Conservation (phyloP, 2,888 invertebrate species). For the Thereva unica region DNA sequence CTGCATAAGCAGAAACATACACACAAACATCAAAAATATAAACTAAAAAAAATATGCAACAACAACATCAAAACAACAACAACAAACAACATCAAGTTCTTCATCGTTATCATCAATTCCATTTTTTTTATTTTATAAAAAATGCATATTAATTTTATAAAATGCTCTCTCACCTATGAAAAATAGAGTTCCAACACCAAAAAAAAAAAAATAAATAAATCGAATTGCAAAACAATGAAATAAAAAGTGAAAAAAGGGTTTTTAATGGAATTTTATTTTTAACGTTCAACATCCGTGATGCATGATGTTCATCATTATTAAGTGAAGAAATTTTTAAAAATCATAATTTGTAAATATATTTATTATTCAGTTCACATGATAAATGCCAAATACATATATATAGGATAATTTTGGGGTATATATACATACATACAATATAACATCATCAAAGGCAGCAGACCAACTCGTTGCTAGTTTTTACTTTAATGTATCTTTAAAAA, state of each 20-base stretch:
- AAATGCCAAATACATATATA: conserved; percentile 22
- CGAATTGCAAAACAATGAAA: conserved; percentile 22
- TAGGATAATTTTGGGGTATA: conserved; percentile 37
- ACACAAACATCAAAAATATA: conserved; percentile 16
- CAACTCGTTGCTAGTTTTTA: conserved; percentile 39
- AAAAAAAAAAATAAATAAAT: neutral
- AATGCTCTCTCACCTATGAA: conserved; percentile 35
- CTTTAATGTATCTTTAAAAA: conserved; percentile 32
- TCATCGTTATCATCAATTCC: conserved; percentile 39
- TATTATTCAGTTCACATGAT: conserved; percentile 36
- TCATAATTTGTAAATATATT: conserved; percentile 26
- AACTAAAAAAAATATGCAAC: conserved; percentile 23
- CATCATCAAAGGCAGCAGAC: conserved; percentile 31
- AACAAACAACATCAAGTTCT: conserved; percentile 16
- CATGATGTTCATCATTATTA: conserved; percentile 1
- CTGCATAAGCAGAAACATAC: conserved; percentile 47
- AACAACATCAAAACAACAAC: conserved; percentile 20
- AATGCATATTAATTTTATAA: conserved; percentile 4
- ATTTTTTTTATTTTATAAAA: conserved; percentile 25
- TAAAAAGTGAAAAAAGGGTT: conserved; percentile 36
- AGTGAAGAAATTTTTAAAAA: conserved; percentile 14
- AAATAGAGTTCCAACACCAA: conserved; percentile 31
- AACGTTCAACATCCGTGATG: conserved; percentile 18
- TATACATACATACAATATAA: no score
- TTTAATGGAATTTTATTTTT: conserved; percentile 35